Evolutionary conservation across 2,888 invertebrate genomes (phyloP), one percentile per base, ranked within the genome.

Genomic region (Timema podura): DNA sequence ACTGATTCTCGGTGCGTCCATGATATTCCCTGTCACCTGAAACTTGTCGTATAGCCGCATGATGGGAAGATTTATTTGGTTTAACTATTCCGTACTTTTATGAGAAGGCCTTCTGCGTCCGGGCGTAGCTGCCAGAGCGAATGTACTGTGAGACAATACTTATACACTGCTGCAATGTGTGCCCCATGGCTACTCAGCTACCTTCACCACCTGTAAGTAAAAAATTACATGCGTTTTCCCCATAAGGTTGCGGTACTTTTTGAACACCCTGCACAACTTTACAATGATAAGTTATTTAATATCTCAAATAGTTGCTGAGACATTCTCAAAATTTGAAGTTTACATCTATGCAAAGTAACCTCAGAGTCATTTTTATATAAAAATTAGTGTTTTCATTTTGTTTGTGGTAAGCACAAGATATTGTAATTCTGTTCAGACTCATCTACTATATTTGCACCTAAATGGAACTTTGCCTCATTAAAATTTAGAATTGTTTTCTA

Each of bases 11-110:
- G 45, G 49, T 51, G 54, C 67, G 8, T n/a, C 54, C 0, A 5
- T 44, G 10, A 67, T 2, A 16, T 44, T 67, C 45, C 16, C 54
- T 30, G 30, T 10, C 64, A 44, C 30, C 30, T 64, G 64, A 8
- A 65, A 65, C 16, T 66, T 66, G 16, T 7, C 15, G 13, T 66
- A 6, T 15, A 66, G 48, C n/a, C 10, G 30, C 30, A 9, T 46
- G 48, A 66, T 67, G n/a, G 67, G 45, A 49, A 10, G 16, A 51
- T 67, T 7, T 67, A 9, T 67, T 67, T 51, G 67, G 67, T 51
- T 11, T 48, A 65, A 46, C 46, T 65, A 44, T 65, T 65, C 45
- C 47, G 45, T 54, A 30, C 30, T 6, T 5, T n/a, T 6, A 48
- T 49, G 5, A 16, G 66, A 16, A 48, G 49, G 10, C 48, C 49